Evolutionary conservation across 2,888 invertebrate genomes (phyloP), one percentile per base, ranked within the genome.

Genomic region (Cenopis cana): DNA sequence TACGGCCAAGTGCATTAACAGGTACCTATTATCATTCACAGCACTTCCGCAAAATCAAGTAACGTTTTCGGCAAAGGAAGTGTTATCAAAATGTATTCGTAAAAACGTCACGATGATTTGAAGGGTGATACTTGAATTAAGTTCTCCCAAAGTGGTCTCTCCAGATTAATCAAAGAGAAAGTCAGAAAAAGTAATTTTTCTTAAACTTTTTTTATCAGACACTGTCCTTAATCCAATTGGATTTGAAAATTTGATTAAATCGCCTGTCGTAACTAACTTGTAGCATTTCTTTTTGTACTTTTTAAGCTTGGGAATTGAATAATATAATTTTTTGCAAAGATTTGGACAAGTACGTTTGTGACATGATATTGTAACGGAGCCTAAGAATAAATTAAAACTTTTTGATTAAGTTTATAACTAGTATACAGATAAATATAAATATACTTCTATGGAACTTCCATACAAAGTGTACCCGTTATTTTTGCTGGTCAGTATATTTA

Each of bases 91-190:
- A 50, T 50, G 18, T 61, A 29, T 56, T 50, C 60, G 55, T 18
- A 56, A 60, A 66, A 66, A 50, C 50, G 36, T 50, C 66, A 60
- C 66, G 60, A 49, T 36, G 36, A 36, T 38, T 71, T n/a, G 54
- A 67, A 60, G 66, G 60, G 71, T 66, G 60, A 67, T 56, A 67
- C 67, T 71, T 56, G 67, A 67, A 71, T 71, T 67, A 61, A 61
- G 50, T 61, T 67, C 18, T 33, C 49, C 24, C 55, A 36, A 66
- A 71, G 66, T 60, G 66, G 60, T 66, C 55, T 66, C 70, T 66
- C 49, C 33, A 70, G 65, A 70, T 55, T 67, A 71, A 71, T 71
- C 71, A 71, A 66, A 50, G 50, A 46, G 65, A 70, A 54, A 61
- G 60, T 11, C 60, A 60, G 55, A n/a, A 61, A 24, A 49, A 69